phyloP scores from a whole-genome alignment of 2,113 vertebrate genomes.

The Nipponia nippon region DNA sequence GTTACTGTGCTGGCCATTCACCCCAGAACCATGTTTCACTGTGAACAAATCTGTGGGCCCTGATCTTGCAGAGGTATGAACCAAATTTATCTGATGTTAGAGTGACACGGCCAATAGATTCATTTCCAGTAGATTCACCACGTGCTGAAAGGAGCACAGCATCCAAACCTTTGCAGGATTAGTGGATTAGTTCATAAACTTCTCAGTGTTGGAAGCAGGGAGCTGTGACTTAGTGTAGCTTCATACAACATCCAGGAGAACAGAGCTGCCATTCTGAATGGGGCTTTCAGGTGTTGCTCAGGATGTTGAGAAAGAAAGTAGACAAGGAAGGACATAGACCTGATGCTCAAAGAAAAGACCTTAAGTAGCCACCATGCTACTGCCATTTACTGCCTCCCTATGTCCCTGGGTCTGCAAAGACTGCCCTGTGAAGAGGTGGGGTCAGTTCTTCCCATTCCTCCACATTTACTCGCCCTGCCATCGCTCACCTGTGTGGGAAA shows the following conservation, averaged over 20 bases:
- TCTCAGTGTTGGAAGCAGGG: neutral
- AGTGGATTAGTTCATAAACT: neutral
- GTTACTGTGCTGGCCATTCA: neutral
- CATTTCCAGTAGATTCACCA: neutral
- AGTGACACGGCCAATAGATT: neutral
- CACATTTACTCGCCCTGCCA: neutral
- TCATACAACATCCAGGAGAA: neutral
- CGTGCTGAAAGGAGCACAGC: accelerated
- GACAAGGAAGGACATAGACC: neutral
- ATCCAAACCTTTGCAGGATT: neutral
- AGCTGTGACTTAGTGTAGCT: neutral
- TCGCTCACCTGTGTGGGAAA: neutral
- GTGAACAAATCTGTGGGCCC: neutral
- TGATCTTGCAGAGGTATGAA: neutral
- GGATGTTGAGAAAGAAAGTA: neutral
- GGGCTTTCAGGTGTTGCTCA: neutral
- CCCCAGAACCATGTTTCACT: neutral
- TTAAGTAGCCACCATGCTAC: neutral
- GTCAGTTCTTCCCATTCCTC: neutral
- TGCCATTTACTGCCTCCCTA: neutral
- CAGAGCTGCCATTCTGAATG: neutral
- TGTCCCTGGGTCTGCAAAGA: neutral
- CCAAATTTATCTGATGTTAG: neutral
- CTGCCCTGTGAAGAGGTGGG: neutral
- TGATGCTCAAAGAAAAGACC: neutral